A percentile compares a stretch with the other conserved stretches of the same genome.
Conservation (phyloP, 2,797 vertebrate genomes). For the Rousettus madagascariensis region DNA sequence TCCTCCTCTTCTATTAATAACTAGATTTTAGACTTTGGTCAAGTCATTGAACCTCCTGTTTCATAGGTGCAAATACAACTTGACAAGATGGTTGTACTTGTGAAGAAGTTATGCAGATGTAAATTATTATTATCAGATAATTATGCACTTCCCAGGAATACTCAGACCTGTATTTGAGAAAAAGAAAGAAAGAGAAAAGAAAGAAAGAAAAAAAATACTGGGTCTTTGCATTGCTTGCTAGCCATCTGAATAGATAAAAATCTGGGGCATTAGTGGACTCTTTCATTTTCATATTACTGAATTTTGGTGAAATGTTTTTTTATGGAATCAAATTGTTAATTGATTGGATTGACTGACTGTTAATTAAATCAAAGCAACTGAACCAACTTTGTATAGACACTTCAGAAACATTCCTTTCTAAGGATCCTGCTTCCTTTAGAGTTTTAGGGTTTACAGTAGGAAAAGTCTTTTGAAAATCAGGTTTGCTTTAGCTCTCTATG, state of each 20-base stretch:
- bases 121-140: conserved; percentile 12
- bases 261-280: conserved; percentile 32
- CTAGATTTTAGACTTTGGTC: background rate
- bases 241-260: conserved; percentile 51
- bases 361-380: conserved; percentile 71
- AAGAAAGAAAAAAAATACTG: background rate
- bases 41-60: background rate
- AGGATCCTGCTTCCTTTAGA: conserved; percentile 44
- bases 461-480: conserved; percentile 65
- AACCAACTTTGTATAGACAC: conserved; percentile 57
- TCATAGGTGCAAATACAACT: background rate
- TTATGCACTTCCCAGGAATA: background rate
- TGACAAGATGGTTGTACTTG: background rate
- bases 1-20: background rate
- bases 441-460: conserved; percentile 36
- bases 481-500: conserved; percentile 58
- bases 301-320: conserved; percentile 65
- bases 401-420: conserved; percentile 67
- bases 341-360: conserved; percentile 60
- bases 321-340: conserved; percentile 60
- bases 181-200: background rate
- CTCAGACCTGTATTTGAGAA: background rate
- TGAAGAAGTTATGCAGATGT: background rate
- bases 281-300: conserved; percentile 59
- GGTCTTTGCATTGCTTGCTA: background rate